Evolutionary conservation across 2,113 vertebrate genomes (phyloP), one percentile per base, ranked within the genome.

Genomic region (Oncorhynchus tshawytscha): DNA sequence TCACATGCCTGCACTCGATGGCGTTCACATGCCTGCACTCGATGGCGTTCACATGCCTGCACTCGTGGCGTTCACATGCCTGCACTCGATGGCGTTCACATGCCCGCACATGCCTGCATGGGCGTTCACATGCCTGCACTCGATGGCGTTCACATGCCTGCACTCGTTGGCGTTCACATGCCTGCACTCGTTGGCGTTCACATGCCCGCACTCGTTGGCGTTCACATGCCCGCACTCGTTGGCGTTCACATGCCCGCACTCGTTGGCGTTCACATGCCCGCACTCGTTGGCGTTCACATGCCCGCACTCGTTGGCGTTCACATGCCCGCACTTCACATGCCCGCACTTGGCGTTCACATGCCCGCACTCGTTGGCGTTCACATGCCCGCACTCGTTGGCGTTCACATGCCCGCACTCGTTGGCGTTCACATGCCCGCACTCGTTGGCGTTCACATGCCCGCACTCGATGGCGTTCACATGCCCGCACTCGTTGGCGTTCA

Each of bases 311-410:
- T 81, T 83, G 68, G 71, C 20, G 59, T 81, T 83, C 81, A 74
- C 79, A 69, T 72, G 71, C 74, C 80, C 60, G 1, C 67, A n/a
- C n/a, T n/a, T n/a, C n/a, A n/a, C n/a, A n/a, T n/a, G n/a, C n/a
- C n/a, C n/a, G n/a, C n/a, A n/a, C n/a, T 81, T 83, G 68, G 71
- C 20, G 59, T 81, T 83, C 81, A 74, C 79, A 69, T 72, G 71
- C 74, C 80, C 60, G 1, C 67, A n/a, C n/a, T n/a, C n/a, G 59
- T 81, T 83, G 68, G 71, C 20, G 59, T 81, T 83, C 81, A 74
- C 79, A 69, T 72, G 71, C 74, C 80, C 60, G 1, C 67, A n/a
- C n/a, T n/a, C n/a, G 59, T 81, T 83, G 68, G 71, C 20, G 59
- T 81, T 83, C 81, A 74, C 79, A 69, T 72, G 71, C 74, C 80